Percentiles rank a stretch among this genome's conserved stretches.
Conservation (phyloP, 2,888 invertebrate genomes). For the Mythimna pallens region DNA sequence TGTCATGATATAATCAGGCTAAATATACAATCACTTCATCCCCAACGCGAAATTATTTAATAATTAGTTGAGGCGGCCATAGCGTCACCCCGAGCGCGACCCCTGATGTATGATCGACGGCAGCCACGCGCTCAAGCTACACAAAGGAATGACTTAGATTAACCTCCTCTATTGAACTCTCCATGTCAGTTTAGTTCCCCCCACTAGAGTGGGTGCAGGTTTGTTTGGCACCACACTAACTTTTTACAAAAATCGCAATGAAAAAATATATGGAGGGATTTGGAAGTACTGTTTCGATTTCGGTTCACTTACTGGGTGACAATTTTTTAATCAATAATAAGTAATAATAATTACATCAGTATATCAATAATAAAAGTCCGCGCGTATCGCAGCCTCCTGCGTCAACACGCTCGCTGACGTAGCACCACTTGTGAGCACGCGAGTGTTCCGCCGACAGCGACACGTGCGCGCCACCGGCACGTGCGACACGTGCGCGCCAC, state of each 20-base stretch:
- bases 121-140: slow-evolving; percentile 72
- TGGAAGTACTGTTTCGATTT: slow-evolving; percentile 68
- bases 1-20: slow-evolving; percentile 61
- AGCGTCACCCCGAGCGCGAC: slow-evolving; percentile 41
- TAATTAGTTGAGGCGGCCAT: slow-evolving; percentile 24
- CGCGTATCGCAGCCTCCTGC: slow-evolving; percentile 44
- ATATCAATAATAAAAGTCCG: slow-evolving; percentile 44
- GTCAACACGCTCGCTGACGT: slow-evolving; percentile 57
- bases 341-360: slow-evolving; percentile 52
- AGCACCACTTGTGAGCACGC: slow-evolving; percentile 81
- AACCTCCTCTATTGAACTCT: slow-evolving; percentile 65
- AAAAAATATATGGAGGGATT: slow-evolving; percentile 73
- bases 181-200: slow-evolving; percentile 26
- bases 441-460: slow-evolving; percentile 20
- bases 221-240: slow-evolving; percentile 65
- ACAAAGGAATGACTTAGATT: slow-evolving; percentile 84
- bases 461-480: neutral
- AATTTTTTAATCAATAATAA: slow-evolving; percentile 48
- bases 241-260: slow-evolving; percentile 63
- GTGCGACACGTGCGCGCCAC: neutral
- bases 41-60: slow-evolving; percentile 38
- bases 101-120: slow-evolving; percentile 35
- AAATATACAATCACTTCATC: slow-evolving; percentile 31
- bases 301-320: slow-evolving; percentile 47
- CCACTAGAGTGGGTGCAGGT: slow-evolving; percentile 52